Conservation (phyloP, 2,113 vertebrate genomes). For the Xenopus borealis region DNA sequence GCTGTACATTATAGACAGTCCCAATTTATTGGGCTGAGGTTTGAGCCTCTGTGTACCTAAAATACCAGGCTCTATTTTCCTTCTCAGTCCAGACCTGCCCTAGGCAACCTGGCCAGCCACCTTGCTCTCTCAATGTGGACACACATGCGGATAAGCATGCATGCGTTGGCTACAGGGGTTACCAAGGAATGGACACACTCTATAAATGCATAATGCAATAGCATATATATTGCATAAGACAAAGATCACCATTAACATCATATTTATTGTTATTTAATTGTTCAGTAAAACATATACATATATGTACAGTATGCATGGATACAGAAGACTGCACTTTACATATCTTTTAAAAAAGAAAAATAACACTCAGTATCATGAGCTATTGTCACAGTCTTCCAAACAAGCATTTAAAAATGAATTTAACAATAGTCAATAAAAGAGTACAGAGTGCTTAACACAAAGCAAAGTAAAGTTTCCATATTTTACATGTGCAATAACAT, state of each 20-base stretch:
- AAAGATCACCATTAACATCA: constrained; percentile 83
- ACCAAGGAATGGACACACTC: no score
- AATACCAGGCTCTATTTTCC: no score
- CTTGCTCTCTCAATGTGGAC: no score
- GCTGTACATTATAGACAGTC: no score
- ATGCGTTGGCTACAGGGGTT: no score
- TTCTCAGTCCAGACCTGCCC: no score
- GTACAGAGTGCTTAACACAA: constrained; percentile 97
- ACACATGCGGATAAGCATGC: no score
- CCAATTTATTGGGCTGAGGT: no score
- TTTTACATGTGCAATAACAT: constrained; percentile 99
- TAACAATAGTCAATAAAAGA: constrained; percentile 81
- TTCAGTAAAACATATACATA: constrained; percentile 99
- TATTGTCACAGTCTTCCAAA: constrained; percentile 94
- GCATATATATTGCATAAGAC: no score
- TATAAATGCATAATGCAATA: no score
- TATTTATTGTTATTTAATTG: constrained; percentile 99
- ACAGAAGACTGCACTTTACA: constrained; percentile 99
- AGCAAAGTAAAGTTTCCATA: constrained; percentile 87
- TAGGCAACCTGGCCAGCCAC: no score
- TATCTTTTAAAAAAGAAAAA: constrained; percentile 77
- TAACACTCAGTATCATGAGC: constrained; percentile 86
- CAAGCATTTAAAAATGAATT: constrained; percentile 90
- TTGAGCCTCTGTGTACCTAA: no score
- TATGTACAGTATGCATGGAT: constrained; percentile 99